Evolutionary conservation across 2,888 invertebrate genomes (phyloP).

Genomic region (Hymenopus coronatus): DNA sequence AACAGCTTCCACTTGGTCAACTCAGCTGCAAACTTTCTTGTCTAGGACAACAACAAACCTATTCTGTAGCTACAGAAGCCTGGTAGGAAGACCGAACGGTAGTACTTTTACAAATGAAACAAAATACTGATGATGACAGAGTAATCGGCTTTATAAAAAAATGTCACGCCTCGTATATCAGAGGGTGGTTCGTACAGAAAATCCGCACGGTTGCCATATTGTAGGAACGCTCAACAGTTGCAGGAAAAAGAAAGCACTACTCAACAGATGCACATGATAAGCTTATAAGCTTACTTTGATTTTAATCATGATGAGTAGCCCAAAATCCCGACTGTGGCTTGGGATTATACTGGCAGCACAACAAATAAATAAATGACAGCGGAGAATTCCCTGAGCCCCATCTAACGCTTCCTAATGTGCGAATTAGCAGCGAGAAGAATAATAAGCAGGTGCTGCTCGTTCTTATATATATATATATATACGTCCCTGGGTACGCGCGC

Average conservation of each 20-base stretch:
- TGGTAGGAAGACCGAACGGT: too few relatives aligned
- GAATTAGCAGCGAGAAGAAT: background rate
- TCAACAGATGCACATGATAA: background rate
- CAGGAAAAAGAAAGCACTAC: too few relatives aligned
- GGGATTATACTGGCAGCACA: background rate
- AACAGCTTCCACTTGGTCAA: too few relatives aligned
- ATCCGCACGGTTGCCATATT: background rate
- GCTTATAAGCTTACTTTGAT: background rate
- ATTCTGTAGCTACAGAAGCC: too few relatives aligned
- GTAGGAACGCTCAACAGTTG: background rate
- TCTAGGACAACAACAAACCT: too few relatives aligned
- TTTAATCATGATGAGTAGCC: background rate
- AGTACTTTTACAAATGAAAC: too few relatives aligned
- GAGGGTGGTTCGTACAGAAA: background rate
- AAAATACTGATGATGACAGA: too few relatives aligned
- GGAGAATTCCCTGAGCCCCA: background rate
- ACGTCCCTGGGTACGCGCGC: background rate
- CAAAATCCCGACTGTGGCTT: background rate
- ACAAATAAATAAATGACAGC: background rate
- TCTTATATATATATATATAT: background rate
- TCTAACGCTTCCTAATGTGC: background rate
- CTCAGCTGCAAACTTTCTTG: too few relatives aligned
- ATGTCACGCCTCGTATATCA: background rate
- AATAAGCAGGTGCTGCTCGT: background rate
- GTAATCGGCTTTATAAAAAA: background rate